These are phyloP conservation scores for Diplazon laetatorius DNA, from an alignment of 2,888 invertebrate species.

Conservation along the genomic window DNA sequence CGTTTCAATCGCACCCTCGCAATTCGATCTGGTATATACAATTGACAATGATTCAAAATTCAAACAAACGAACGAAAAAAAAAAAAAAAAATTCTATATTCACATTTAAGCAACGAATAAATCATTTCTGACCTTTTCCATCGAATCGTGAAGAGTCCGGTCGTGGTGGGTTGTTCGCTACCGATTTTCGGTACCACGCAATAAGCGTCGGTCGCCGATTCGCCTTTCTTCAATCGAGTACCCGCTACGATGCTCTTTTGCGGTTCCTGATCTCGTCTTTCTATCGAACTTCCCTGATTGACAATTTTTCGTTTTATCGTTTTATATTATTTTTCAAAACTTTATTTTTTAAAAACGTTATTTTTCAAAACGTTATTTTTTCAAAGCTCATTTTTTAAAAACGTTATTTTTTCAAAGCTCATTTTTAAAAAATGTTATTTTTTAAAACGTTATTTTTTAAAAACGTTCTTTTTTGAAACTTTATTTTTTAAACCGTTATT, in stretches of 20 bases:
- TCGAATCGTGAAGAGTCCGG: constrained; percentile 84
- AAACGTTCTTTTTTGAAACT: no score
- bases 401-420: no score
- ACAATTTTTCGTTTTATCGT: not conserved
- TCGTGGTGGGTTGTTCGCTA: constrained; percentile 83
- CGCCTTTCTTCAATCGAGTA: constrained; percentile 82
- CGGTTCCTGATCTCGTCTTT: constrained; percentile 69
- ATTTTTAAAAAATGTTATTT: no score
- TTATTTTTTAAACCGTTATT: no score
- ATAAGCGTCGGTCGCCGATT: constrained; percentile 84
- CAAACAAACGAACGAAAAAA: no score
- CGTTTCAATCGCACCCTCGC: constrained; percentile 75
- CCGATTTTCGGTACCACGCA: constrained; percentile 81
- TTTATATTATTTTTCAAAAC: not conserved
- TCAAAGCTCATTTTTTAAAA: no score
- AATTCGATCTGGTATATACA: constrained; percentile 77
- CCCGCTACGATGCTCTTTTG: constrained; percentile 78
- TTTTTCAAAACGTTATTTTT: no score
- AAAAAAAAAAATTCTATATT: no score
- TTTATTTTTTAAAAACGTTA: no score
- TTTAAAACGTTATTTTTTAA: no score
- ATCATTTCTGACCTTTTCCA: constrained; percentile 84
- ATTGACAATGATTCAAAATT: no score
- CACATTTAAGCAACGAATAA: no score
- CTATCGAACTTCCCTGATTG: constrained; percentile 76